Evolutionary conservation across 2,888 invertebrate species (phyloP), one percentile per base, ranked within the genome.

Genomic region (Subacronicta megacephala): DNA sequence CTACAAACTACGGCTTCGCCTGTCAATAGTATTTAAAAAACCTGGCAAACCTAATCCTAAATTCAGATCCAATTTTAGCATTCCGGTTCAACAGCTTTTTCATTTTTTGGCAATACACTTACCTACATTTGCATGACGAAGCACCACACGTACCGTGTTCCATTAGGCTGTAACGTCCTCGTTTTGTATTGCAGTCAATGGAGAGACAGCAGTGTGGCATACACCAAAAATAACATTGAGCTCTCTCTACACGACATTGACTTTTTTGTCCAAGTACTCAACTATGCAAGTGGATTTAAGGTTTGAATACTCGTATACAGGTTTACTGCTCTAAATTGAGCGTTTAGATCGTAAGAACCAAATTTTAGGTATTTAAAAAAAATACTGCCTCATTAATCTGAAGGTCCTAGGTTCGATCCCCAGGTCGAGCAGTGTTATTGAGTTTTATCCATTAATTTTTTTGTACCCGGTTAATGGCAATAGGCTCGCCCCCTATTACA

Each of bases 201-300:
- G 90, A 79, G 66, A 50, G 75, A 78, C 61, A 70, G 60, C 29
- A 57, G 62, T 18, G 58, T 73, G 46, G 56, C 57, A 41, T 89
- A 89, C 72, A 57, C 62, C 3, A 88, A 84, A 78, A 88, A 72
- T 41, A 92, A 88, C 68, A 85, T 92, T 43, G 87, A 93, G 50
- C 82, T 94, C 15, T 88, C 93, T 1, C 82, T 90, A 18, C 87
- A 90, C 65, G 93, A 94, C 58, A 85, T 84, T 35, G 91, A 92
- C 66, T 90, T 90, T 75, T 91, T 82, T 68, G 77, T 88, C 42
- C 85, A 91, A 68, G 71, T 94, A 45, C 65, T 82, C 42, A 85
- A 91, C 70, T 93, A 92, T 57, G 83, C 87, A n/a, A 77, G 84
- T 15, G 67, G 81, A 12, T 93, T 86, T 62, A 88, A 88, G 87